phyloP scores from a whole-genome alignment of 2,888 invertebrate genomes.

The Ethmia dodecea region DNA sequence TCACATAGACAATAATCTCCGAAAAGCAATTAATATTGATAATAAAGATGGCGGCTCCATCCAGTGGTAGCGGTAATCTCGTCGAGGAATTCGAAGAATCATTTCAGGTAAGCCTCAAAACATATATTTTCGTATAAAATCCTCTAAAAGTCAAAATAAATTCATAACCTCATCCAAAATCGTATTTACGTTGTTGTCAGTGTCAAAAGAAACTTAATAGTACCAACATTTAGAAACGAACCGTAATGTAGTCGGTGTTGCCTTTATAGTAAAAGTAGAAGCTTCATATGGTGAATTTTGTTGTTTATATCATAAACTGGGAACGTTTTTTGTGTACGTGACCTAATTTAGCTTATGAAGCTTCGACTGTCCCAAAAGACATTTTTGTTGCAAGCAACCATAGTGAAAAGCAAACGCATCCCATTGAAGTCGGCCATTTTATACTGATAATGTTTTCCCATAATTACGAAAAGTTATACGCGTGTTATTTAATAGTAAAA shows the following conservation, averaged over 20 bases:
- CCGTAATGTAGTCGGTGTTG: slow-evolving; percentile 41
- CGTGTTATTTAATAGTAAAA: slow-evolving; percentile 34
- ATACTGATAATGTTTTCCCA: slow-evolving; percentile 70
- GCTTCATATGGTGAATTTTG: slow-evolving; percentile 55
- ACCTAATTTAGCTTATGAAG: slow-evolving; percentile 57
- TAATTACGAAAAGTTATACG: slow-evolving; percentile 42
- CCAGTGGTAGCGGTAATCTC: slow-evolving; percentile 90
- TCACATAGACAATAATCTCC: not conserved
- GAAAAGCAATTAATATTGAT: slow-evolving; percentile 3
- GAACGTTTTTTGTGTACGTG: slow-evolving; percentile 63
- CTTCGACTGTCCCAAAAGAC: slow-evolving; percentile 50
- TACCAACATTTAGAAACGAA: slow-evolving; percentile 56
- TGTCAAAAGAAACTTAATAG: slow-evolving; percentile 40
- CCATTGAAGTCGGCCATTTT: slow-evolving; percentile 71
- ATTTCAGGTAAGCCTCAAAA: slow-evolving; percentile 82
- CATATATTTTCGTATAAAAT: slow-evolving; percentile 8
- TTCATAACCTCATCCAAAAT: slow-evolving; percentile 42
- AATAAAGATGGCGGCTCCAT: slow-evolving; percentile 83
- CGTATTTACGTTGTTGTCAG: slow-evolving; percentile 30
- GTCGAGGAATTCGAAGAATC: slow-evolving; percentile 95
- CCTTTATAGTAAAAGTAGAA: slow-evolving; percentile 37
- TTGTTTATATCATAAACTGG: slow-evolving; percentile 27
- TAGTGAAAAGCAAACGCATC: slow-evolving; percentile 56
- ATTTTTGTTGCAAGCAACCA: slow-evolving; percentile 45
- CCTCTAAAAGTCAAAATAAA: slow-evolving; percentile 18